These are phyloP conservation scores for Acanthosepion pharaonis DNA, from an alignment of 2,888 invertebrate species.

Conservation along the genomic window DNA sequence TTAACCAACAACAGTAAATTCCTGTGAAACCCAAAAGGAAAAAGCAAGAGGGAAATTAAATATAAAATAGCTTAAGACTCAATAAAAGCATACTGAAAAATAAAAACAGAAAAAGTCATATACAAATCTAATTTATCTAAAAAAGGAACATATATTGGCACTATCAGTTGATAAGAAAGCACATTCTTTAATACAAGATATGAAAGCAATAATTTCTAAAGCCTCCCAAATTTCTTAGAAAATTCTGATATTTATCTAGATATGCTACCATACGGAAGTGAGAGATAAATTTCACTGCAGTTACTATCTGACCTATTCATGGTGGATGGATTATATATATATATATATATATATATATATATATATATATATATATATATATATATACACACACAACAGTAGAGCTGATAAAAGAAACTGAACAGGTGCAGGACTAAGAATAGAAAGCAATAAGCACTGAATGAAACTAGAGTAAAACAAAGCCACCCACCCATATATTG, in stretches of 20 bases:
- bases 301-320: neutral
- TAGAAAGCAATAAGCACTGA: neutral
- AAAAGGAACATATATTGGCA: neutral
- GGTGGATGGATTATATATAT: neutral
- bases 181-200: neutral
- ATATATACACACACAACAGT: too few relatives aligned
- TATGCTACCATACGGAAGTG: neutral
- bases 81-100: neutral
- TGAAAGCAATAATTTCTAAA: neutral
- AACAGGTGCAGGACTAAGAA: conserved; percentile 22
- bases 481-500: neutral
- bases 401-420: neutral
- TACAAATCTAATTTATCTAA: neutral
- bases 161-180: neutral
- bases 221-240: neutral
- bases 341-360: too few relatives aligned
- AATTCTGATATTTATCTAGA: neutral
- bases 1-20: neutral
- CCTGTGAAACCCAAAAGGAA: neutral
- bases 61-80: neutral
- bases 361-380: neutral
- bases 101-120: neutral
- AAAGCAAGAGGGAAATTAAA: neutral
- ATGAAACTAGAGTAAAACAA: neutral
- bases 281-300: neutral